Percentiles rank a stretch among this genome's conserved stretches.
phyloP scores from a whole-genome alignment of 92 coral and sea anemone genomes.

The Metridium senile region DNA sequence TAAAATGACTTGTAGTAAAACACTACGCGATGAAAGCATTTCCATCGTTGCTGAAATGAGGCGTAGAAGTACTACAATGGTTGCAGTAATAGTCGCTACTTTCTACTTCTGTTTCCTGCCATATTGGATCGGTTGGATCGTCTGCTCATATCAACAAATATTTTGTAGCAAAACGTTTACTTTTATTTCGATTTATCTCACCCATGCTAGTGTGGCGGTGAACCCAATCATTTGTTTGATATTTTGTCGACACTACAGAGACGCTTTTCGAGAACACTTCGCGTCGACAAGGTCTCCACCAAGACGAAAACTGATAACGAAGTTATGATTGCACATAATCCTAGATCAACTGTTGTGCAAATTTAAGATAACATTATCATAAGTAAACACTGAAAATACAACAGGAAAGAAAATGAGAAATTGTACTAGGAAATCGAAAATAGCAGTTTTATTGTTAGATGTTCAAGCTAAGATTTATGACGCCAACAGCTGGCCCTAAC shows the following conservation, averaged over 20 bases:
- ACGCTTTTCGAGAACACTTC: slow-evolving; percentile 12
- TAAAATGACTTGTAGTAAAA: slow-evolving; percentile 54
- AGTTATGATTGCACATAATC: too few relatives aligned
- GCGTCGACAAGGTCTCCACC: neutral
- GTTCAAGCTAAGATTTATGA: too few relatives aligned
- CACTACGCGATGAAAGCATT: slow-evolving; percentile 40
- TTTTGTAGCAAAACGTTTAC: slow-evolving; percentile 41
- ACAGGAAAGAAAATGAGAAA: too few relatives aligned
- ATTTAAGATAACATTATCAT: too few relatives aligned
- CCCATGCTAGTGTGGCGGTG: slow-evolving; percentile 68
- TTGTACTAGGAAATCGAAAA: too few relatives aligned
- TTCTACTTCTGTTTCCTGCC: slow-evolving; percentile 62
- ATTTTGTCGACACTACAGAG: slow-evolving; percentile 35
- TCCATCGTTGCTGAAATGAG: slow-evolving; percentile 20
- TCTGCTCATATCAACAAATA: slow-evolving; percentile 44
- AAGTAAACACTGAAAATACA: too few relatives aligned
- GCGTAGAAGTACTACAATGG: slow-evolving; percentile 52
- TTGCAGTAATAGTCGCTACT: slow-evolving; percentile 45
- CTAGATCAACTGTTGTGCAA: neutral
- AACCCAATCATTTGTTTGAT: slow-evolving; percentile 54
- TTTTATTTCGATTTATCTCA: slow-evolving; percentile 52
- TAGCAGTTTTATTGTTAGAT: too few relatives aligned
- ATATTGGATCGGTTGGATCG: slow-evolving; percentile 67
- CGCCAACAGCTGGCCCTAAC: too few relatives aligned
- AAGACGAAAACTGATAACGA: neutral